Evolutionary conservation across 2,888 invertebrate genomes (phyloP).

Genomic region (Coronaproctus castanopsis): DNA sequence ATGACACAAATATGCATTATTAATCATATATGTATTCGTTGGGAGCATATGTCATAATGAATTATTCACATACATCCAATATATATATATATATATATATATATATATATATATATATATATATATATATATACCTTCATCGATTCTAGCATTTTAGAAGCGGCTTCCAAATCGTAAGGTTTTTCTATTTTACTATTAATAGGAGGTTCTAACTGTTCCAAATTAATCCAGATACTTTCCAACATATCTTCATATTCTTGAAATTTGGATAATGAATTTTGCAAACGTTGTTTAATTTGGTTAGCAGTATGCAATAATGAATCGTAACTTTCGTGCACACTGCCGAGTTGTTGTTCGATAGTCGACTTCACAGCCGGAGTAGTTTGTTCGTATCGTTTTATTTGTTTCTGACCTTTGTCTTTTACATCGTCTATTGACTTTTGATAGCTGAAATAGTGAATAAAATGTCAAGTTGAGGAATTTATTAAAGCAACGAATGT

Average conservation of each 20-base stretch:
- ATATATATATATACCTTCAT: constrained; percentile 7
- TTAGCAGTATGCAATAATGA: constrained; percentile 70
- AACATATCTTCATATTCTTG: constrained; percentile 81
- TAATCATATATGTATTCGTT: too few relatives aligned
- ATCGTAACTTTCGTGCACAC: constrained; percentile 83
- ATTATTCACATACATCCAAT: too few relatives aligned
- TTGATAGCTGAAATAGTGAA: constrained; percentile 37
- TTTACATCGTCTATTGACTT: constrained; percentile 59
- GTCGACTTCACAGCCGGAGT: constrained; percentile 53
- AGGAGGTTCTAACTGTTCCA: constrained; percentile 53
- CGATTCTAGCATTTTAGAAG: constrained; percentile 27
- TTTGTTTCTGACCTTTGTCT: constrained; percentile 62
- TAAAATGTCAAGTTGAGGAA: too few relatives aligned
- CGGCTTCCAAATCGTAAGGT: constrained; percentile 50
- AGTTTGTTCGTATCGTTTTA: constrained; percentile 51
- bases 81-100: too few relatives aligned
- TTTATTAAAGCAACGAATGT: neutral
- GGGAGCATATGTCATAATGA: too few relatives aligned
- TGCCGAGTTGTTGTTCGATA: constrained; percentile 66
- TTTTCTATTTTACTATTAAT: constrained; percentile 52
- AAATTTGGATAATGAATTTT: constrained; percentile 77
- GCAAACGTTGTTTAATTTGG: constrained; percentile 70
- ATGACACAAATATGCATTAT: too few relatives aligned
- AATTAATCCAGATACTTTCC: constrained; percentile 59
- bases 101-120: too few relatives aligned